These are phyloP conservation scores for Philhelius pedissequus DNA, from an alignment of 2,888 invertebrate genomes.

Conservation along the genomic window DNA sequence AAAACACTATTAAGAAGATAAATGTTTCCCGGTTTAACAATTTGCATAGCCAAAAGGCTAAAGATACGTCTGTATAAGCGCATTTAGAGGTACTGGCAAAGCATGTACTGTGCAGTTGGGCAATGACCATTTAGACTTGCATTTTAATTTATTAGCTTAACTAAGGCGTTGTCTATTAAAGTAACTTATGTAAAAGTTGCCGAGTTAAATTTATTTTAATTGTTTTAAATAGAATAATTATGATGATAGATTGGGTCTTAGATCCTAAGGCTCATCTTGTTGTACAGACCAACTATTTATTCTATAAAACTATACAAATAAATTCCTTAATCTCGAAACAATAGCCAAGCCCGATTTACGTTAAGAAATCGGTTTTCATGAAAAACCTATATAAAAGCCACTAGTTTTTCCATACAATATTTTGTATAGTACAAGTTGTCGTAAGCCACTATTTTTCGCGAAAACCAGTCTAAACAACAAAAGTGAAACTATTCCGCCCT, in stretches of 20 bases:
- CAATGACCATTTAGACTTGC: slow-evolving; percentile 11
- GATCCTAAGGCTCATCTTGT: not conserved
- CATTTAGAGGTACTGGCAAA: not conserved
- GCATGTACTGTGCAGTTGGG: slow-evolving; percentile 15
- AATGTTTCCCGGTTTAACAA: slow-evolving; percentile 34
- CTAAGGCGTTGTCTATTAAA: slow-evolving; percentile 1
- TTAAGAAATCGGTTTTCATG: too few species aligned
- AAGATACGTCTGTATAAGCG: not conserved
- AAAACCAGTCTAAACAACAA: too few species aligned
- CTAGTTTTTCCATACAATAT: too few species aligned
- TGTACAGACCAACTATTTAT: too few species aligned
- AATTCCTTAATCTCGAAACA: too few species aligned
- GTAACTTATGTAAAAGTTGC: not conserved
- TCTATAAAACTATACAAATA: too few species aligned
- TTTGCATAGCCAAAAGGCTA: slow-evolving; percentile 28
- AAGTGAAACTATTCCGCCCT: too few species aligned
- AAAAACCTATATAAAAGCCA: too few species aligned
- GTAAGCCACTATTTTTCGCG: too few species aligned
- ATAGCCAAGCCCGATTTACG: too few species aligned
- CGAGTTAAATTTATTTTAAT: not conserved
- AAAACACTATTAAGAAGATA: slow-evolving; percentile 1
- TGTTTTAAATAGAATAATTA: not conserved
- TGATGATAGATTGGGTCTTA: not conserved
- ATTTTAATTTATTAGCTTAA: slow-evolving; percentile 7
- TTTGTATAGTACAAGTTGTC: too few species aligned